Evolutionary conservation across 2,113 vertebrate species (phyloP).

Genomic region (Spea bombifrons): DNA sequence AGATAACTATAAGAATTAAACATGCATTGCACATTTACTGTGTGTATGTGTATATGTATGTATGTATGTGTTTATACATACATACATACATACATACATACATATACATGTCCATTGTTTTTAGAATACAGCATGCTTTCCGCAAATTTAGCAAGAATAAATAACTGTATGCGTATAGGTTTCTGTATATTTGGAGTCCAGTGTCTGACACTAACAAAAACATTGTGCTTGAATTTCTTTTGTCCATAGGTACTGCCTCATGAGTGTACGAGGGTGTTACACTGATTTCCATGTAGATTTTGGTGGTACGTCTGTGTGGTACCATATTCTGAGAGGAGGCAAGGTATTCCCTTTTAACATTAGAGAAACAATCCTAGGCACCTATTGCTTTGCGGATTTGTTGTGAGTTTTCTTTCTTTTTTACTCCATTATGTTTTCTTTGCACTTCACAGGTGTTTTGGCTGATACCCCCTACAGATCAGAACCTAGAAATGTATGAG

Average conservation of each 20-base stretch:
- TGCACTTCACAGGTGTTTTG: conserved; percentile 84
- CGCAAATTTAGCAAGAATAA: too few relatives aligned
- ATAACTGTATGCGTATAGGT: too few relatives aligned
- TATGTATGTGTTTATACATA: too few relatives aligned
- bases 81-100: too few relatives aligned
- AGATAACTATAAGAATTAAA: too few relatives aligned
- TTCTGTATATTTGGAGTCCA: neutral
- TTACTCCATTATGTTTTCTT: neutral
- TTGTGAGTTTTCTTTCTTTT: neutral
- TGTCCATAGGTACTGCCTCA: conserved; percentile 86
- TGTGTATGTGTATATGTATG: too few relatives aligned
- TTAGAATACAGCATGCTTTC: too few relatives aligned
- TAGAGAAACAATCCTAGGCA: too few relatives aligned
- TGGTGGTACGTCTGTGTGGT: conserved; percentile 97
- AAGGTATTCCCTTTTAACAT: conserved; percentile 71
- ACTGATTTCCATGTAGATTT: conserved; percentile 99
- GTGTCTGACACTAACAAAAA: neutral
- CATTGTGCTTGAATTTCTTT: conserved; percentile 8
- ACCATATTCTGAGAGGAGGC: conserved; percentile 92
- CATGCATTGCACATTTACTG: too few relatives aligned
- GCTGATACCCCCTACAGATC: conserved; percentile 92
- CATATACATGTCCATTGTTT: too few relatives aligned
- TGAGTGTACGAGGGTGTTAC: conserved; percentile 98
- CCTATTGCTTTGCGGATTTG: too few relatives aligned
- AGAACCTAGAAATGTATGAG: conserved; percentile 96